These are phyloP conservation scores for Heliocidaris erythrogramma DNA, from an alignment of 35 echinoderm and acorn worm species.

Conservation along the genomic window DNA sequence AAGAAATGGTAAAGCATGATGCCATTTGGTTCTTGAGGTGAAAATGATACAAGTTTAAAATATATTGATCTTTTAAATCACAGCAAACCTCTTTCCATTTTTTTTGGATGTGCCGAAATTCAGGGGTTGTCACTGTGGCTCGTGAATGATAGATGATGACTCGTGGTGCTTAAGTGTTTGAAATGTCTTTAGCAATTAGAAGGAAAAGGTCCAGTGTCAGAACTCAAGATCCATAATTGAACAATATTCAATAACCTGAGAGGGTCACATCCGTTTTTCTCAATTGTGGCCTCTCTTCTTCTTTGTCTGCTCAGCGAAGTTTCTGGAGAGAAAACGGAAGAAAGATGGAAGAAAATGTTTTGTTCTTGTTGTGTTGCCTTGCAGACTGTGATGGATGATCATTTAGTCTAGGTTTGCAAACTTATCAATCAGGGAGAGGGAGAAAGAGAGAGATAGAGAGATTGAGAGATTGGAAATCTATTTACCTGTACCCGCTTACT, in stretches of 20 bases:
- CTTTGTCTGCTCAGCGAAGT: neutral
- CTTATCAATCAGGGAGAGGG: conserved; percentile 8
- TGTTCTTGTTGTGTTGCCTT: neutral
- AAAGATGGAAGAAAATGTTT: neutral
- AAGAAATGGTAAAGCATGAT: neutral
- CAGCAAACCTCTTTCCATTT: neutral
- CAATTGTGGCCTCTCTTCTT: neutral
- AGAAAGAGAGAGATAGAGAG: neutral
- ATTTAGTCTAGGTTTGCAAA: neutral
- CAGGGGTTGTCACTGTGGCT: neutral
- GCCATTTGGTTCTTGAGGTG: neutral
- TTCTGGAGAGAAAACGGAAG: neutral
- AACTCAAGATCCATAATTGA: neutral
- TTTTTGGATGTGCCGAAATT: neutral
- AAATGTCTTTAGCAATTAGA: neutral
- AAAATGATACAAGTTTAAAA: neutral
- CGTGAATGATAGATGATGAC: neutral
- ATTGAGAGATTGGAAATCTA: neutral
- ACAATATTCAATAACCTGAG: neutral
- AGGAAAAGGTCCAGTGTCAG: neutral
- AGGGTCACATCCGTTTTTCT: conserved; percentile 29
- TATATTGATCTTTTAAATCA: neutral
- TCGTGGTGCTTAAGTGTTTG: neutral
- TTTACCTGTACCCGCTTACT: too few relatives aligned
- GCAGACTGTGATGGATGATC: neutral